A percentile compares a stretch with the other conserved stretches of the same genome.
These are phyloP conservation scores for Bembecia ichneumoniformis DNA, from an alignment of 2,888 invertebrate species.

Conservation along the genomic window DNA sequence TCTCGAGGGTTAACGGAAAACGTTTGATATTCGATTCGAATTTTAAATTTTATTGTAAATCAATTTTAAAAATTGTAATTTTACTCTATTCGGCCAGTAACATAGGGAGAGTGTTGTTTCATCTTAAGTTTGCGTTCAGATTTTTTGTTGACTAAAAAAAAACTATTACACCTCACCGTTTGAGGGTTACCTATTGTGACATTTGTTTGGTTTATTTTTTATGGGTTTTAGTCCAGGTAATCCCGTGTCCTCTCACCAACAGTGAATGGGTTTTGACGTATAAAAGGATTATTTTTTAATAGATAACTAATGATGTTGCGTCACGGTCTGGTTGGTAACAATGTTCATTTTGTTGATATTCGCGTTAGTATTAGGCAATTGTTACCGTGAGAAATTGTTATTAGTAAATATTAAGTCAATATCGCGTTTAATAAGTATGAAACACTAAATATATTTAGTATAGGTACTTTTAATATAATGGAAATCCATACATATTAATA, in stretches of 20 bases:
- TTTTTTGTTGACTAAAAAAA: conserved; percentile 20
- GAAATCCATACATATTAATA: too few species aligned
- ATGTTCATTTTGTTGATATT: neutral
- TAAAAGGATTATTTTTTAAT: conserved; percentile 69
- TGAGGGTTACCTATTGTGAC: conserved; percentile 43
- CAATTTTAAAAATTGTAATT: neutral
- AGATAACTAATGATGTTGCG: conserved; percentile 64
- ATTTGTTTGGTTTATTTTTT: conserved; percentile 61
- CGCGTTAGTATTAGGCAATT: neutral
- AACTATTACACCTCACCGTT: conserved; percentile 28
- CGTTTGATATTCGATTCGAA: neutral
- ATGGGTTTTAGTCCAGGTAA: conserved; percentile 63
- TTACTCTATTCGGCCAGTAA: neutral
- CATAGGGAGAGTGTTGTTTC: neutral
- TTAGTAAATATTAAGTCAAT: too few species aligned
- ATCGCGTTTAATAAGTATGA: too few species aligned
- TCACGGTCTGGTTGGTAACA: neutral
- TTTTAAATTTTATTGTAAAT: neutral
- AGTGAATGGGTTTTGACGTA: conserved; percentile 59
- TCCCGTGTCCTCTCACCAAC: conserved; percentile 54
- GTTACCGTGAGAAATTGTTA: neutral
- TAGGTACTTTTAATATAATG: too few species aligned
- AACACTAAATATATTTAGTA: too few species aligned
- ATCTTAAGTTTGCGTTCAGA: neutral
- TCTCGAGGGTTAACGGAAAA: conserved; percentile 36